A percentile compares a stretch with the other conserved stretches of the same genome.
Conservation (phyloP, 2,888 invertebrate species). For the Drosophila picticornis region DNA sequence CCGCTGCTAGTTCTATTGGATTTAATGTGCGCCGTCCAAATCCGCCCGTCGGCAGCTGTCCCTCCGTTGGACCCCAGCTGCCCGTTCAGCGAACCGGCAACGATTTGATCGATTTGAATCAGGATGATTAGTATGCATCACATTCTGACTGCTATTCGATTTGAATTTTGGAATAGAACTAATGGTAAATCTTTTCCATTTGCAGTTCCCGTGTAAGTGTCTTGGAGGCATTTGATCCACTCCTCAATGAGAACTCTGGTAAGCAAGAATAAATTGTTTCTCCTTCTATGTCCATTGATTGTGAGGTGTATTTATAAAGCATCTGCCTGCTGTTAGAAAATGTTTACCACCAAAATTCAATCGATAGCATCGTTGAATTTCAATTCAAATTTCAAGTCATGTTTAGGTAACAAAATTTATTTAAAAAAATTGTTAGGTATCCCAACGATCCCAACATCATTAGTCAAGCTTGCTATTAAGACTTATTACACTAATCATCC, state of each 20-base stretch:
- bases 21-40: conserved; percentile 35
- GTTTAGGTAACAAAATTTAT: conserved; percentile 4
- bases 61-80: conserved; percentile 48
- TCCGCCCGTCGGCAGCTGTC: conserved; percentile 57
- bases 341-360: conserved; percentile 3
- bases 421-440: neutral
- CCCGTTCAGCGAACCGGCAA: conserved; percentile 62
- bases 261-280: conserved; percentile 38
- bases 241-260: conserved; percentile 87
- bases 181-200: conserved; percentile 15
- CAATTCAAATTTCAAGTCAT: conserved; percentile 22
- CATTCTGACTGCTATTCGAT: neutral
- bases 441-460: neutral
- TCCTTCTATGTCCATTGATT: neutral
- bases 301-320: conserved; percentile 16
- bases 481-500: neutral
- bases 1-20: conserved; percentile 15
- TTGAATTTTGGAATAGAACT: neutral
- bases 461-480: neutral
- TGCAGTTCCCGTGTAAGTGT: conserved; percentile 86
- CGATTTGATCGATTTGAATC: conserved; percentile 84
- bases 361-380: conserved; percentile 16
- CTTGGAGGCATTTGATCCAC: conserved; percentile 94
- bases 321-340: conserved; percentile 35
- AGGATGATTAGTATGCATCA: conserved; percentile 83